Percentiles rank a stretch among this genome's conserved stretches.
Evolutionary conservation across 2,888 invertebrate genomes (phyloP).

Genomic region (Dyspetes luteomarginatus): DNA sequence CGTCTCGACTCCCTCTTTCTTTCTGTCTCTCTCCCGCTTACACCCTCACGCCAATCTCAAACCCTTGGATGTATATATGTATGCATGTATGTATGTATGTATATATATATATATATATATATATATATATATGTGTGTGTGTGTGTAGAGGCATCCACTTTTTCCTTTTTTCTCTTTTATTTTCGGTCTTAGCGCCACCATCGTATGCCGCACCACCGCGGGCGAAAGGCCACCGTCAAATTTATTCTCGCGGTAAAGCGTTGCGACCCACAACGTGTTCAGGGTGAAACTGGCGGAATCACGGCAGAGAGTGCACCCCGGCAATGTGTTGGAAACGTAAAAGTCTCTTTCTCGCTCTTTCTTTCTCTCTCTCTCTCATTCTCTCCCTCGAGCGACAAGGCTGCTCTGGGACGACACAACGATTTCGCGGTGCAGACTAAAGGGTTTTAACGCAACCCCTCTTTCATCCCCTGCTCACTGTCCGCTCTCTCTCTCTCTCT

Average conservation of each 20-base stretch:
- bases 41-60: neutral
- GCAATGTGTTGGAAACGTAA: slow-evolving; percentile 67
- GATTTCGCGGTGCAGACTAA: slow-evolving; percentile 81
- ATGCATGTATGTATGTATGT: too few relatives aligned
- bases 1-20: slow-evolving; percentile 56
- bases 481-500: slow-evolving; percentile 13
- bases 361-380: slow-evolving; percentile 49
- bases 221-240: slow-evolving; percentile 76
- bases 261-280: slow-evolving; percentile 69
- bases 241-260: slow-evolving; percentile 80
- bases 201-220: slow-evolving; percentile 55
- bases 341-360: slow-evolving; percentile 53
- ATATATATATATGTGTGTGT: too few relatives aligned
- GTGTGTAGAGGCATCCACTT: slow-evolving; percentile 51
- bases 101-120: too few relatives aligned
- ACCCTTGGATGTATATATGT: too few relatives aligned
- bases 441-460: slow-evolving; percentile 77
- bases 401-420: slow-evolving; percentile 43
- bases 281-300: slow-evolving; percentile 7
- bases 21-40: slow-evolving; percentile 46
- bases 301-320: neutral
- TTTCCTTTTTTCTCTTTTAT: slow-evolving; percentile 70
- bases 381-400: slow-evolving; percentile 36
- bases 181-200: slow-evolving; percentile 74
- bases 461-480: slow-evolving; percentile 46